phyloP scores from a whole-genome alignment of 2,888 invertebrate genomes.

The Dryobotodes eremita region DNA sequence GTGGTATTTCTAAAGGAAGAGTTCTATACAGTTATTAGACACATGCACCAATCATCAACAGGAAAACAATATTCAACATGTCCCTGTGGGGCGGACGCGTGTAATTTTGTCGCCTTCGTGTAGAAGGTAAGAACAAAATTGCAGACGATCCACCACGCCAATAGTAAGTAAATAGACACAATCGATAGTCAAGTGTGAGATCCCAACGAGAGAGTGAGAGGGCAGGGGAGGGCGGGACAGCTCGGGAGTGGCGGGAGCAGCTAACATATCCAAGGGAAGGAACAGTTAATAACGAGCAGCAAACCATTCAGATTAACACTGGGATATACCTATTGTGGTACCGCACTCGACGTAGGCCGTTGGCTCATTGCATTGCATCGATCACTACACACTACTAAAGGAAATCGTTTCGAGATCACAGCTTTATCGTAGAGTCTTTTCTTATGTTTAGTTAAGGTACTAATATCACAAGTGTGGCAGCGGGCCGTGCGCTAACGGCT shows the following conservation, averaged over 20 bases:
- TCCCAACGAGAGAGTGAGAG: conserved; percentile 75
- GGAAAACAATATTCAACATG: conserved; percentile 70
- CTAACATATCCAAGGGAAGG: conserved; percentile 83
- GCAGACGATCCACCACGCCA: conserved; percentile 72
- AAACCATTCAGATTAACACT: conserved; percentile 88
- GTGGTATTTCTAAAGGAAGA: conserved; percentile 86
- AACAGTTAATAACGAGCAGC: conserved; percentile 90
- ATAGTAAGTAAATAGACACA: conserved; percentile 74
- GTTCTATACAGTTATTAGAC: conserved; percentile 84
- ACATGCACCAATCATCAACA: conserved; percentile 84
- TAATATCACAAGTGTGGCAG: conserved; percentile 79
- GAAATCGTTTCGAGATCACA: conserved; percentile 87
- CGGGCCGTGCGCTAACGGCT: conserved; percentile 88
- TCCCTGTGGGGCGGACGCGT: conserved; percentile 71
- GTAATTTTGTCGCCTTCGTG: conserved; percentile 69
- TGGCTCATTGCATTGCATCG: conserved; percentile 70
- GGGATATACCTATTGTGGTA: conserved; percentile 86
- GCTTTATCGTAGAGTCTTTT: conserved; percentile 85
- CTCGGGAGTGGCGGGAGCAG: conserved; percentile 73
- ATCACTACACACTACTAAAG: conserved; percentile 83
- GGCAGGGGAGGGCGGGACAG: conserved; percentile 62
- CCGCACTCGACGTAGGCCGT: conserved; percentile 78
- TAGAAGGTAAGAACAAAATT: conserved; percentile 68
- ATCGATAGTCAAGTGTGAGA: conserved; percentile 78
- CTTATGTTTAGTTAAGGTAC: conserved; percentile 84